Base-by-base conservation (phyloP, 2,888 invertebrate genomes). In the Halictus quadricinctus region DNA sequence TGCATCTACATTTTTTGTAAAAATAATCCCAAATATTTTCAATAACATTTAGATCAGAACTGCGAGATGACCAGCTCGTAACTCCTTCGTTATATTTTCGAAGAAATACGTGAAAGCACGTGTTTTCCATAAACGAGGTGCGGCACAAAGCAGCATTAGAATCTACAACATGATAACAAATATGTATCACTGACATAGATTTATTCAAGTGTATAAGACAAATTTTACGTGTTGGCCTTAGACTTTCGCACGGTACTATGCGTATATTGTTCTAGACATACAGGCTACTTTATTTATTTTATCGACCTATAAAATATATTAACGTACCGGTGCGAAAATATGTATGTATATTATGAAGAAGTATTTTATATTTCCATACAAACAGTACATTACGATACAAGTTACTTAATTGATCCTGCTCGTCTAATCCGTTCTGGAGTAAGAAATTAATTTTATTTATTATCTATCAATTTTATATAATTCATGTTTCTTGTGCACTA, bases 351-450 rank as follows among this genome's bases (percentile, higher is more conserved):
- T 69, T 41, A 69, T 18, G 69, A 69, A 69, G 36, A 69, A 41
- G 69, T 69, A 36, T 69, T 21, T 41, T 69, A 69, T 69, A 69
- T 69, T 69, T 69, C 36, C 69, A 69, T 69, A 69, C 41, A 69
- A 69, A 69, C 41, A 21, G 41, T 41, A 69, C 41, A 69, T 69
- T 69, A 69, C 41, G 69, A 69, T 69, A 69, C 69, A 69, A 69
- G 41, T 69, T 41, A 21, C 41, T 69, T 69, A 69, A 69, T 69
- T 69, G 36, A 69, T 69, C 69, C 36, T 69, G 69, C 21, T 41
- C 69, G 18, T 69, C 69, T 69, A 41, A 69, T 69, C 10, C 18
- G 25, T 36, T 29, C 15, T 18, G 10, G 41, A 41, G 69, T 69
- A 69, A 41, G 69, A 69, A 69, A 69, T 69, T 41, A 41, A 41